phyloP scores from a whole-genome alignment of 1,140 invertebrate genomes.

The Leptoteleia sp. region DNA sequence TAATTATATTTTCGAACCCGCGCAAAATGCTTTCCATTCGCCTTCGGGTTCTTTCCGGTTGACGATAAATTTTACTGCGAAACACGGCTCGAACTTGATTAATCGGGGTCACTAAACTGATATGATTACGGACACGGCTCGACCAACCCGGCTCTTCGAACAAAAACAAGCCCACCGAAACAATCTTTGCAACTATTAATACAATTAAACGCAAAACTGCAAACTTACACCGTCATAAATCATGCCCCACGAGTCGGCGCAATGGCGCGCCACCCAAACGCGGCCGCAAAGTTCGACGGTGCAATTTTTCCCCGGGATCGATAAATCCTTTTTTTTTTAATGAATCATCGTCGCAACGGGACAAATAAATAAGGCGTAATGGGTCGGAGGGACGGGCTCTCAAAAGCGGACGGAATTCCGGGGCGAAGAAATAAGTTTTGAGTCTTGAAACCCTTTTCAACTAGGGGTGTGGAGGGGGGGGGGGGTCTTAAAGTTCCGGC shows the following conservation, averaged over 20 bases:
- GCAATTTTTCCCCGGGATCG: conserved; percentile 49
- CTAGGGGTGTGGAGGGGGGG: too few species aligned
- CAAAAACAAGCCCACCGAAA: background rate
- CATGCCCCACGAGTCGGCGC: conserved; percentile 16
- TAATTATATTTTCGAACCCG: too few species aligned
- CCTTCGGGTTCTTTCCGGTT: too few species aligned
- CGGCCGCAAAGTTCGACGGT: conserved; percentile 25
- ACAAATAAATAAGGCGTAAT: conserved; percentile 50
- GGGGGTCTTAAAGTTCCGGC: conserved; percentile 57
- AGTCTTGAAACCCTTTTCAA: too few species aligned
- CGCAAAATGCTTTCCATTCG: too few species aligned
- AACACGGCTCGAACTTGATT: too few species aligned
- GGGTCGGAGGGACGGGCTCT: too few species aligned
- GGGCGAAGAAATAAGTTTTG: conserved; percentile 49
- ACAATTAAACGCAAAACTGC: conserved; percentile 46
- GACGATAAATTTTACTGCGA: too few species aligned
- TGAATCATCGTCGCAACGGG: conserved; percentile 42
- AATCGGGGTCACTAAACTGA: too few species aligned
- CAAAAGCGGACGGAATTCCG: conserved; percentile 7
- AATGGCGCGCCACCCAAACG: conserved; percentile 23
- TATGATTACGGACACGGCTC: too few species aligned
- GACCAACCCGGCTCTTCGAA: too few species aligned
- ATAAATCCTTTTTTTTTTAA: conserved; percentile 59
- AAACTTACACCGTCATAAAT: conserved; percentile 35
- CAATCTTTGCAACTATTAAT: conserved; percentile 20